Conservation (phyloP, 2,888 invertebrate genomes). For the Lepeophtheirus nordmannii region DNA sequence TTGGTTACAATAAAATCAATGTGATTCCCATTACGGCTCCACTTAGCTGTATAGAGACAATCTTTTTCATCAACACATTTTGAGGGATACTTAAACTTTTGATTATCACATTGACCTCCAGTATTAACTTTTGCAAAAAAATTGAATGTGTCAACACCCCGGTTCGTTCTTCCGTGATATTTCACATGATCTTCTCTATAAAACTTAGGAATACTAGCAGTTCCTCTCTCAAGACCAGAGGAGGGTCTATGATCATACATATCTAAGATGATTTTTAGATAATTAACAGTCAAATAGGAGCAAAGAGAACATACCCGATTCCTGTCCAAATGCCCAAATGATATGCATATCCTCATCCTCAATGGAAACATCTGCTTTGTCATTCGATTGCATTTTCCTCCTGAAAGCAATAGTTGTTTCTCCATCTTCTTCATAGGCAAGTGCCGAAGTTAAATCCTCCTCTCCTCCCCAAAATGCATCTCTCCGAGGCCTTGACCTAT, state of each 20-base stretch:
- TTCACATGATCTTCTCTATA: constrained; percentile 73
- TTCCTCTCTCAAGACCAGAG: constrained; percentile 48
- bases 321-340: constrained; percentile 87
- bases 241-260: constrained; percentile 56
- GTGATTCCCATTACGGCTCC: constrained; percentile 55
- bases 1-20: constrained; percentile 58
- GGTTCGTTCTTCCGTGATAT: constrained; percentile 69
- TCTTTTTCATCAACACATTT: constrained; percentile 48
- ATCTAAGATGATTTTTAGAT: background rate
- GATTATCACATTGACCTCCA: background rate
- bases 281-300: no score
- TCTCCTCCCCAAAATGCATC: constrained; percentile 82
- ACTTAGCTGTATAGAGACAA: constrained; percentile 63
- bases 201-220: constrained; percentile 54
- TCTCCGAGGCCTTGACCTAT: constrained; percentile 71
- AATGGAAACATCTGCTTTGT: constrained; percentile 71
- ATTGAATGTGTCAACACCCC: constrained; percentile 63
- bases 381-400: constrained; percentile 41
- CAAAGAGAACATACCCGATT: constrained; percentile 39
- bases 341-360: constrained; percentile 68
- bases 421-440: constrained; percentile 74
- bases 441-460: constrained; percentile 70
- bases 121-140: constrained; percentile 44
- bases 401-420: constrained; percentile 80
- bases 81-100: constrained; percentile 56